Base-by-base conservation (phyloP, 2,888 invertebrate genomes). In the Drosophila peninsularis region DNA sequence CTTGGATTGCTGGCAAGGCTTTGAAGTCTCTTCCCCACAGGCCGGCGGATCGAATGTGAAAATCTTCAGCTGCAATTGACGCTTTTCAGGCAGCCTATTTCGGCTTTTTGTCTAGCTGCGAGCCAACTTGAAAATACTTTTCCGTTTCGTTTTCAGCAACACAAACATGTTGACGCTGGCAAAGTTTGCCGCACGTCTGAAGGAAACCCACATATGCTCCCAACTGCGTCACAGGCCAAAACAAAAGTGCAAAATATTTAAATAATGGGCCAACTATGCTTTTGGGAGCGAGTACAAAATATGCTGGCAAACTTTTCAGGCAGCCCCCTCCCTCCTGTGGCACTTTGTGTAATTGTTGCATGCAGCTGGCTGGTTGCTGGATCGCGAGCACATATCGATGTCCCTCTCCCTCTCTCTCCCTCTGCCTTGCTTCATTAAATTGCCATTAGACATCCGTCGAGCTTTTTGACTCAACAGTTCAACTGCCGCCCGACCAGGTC, bases 191-290 rank as follows among this genome's bases (percentile, higher is more conserved):
- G 45, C 47, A 73, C 67, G 73, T 69, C 60, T 1, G 17, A 27
- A 45, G 5, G 27, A 36, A 17, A 24, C 52, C 34, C 42, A 50
- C 42, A 24, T 57, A 52, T 42, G 44, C 24, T 11, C 42, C 11
- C 39, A 68, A 62, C 55, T 82, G 80, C 85, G 85, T 80, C 82
- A 84, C 13, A 9, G 30, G 19, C 10, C 47, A 30, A 14, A 60
- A 62, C 64, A 61, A 67, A 69, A 88, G 64, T 69, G 81, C 78
- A 78, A 80, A 75, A 80, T 88, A 88, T 88, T 83, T 66, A 86
- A 88, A 88, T 88, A 67, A 30, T 57, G 50, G 52, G 54, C 53
- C 69, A 83, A 83, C 87, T 86, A 86, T 88, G 71, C 84, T 60
- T 63, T 53, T 47, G 81, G 70, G 71, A 52, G 44, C 50, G 42